These are phyloP conservation scores for Ficedula albicollis DNA, from an alignment of 2,797 vertebrate genomes.

Conservation along the genomic window DNA sequence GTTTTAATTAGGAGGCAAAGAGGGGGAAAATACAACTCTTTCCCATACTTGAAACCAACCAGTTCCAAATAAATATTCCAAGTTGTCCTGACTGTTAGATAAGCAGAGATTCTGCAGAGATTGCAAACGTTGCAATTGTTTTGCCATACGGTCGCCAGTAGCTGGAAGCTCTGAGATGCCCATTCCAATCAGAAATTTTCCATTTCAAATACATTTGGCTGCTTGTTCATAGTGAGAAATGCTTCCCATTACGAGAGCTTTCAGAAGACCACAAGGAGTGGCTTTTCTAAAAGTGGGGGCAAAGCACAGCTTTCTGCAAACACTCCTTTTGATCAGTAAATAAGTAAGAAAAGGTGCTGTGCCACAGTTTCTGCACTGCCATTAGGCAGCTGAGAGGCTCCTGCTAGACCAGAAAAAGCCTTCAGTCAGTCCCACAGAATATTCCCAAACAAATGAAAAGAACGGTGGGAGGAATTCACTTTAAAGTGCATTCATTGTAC, in stretches of 20 bases:
- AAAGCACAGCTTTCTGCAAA: conserved; percentile 34
- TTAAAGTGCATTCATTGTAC: conserved; percentile 10
- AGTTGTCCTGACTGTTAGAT: not conserved
- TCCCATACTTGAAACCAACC: not conserved
- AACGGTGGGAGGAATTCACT: conserved; percentile 45
- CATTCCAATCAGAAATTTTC: conserved; percentile 29
- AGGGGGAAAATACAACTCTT: not conserved
- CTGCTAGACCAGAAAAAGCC: conserved; percentile 37
- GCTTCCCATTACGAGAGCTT: not conserved
- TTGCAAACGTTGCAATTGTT: not conserved
- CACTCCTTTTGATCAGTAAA: not conserved
- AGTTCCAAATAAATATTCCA: conserved; percentile 24
- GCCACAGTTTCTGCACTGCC: not conserved
- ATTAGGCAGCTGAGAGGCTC: conserved; percentile 12
- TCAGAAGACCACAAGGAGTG: not conserved
- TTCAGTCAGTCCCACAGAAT: conserved; percentile 8
- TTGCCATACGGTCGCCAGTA: not conserved
- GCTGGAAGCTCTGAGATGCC: conserved; percentile 11
- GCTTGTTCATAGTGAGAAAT: not conserved
- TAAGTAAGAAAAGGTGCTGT: not conserved
- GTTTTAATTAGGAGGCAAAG: not conserved
- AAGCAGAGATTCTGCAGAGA: conserved; percentile 2
- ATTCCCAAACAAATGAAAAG: conserved; percentile 51
- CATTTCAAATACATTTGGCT: conserved; percentile 25
- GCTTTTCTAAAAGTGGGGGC: conserved; percentile 1